Percentiles rank a stretch among this genome's conserved stretches.
Evolutionary conservation across 2,888 invertebrate species (phyloP).

Genomic region (Therioaphis trifolii): DNA sequence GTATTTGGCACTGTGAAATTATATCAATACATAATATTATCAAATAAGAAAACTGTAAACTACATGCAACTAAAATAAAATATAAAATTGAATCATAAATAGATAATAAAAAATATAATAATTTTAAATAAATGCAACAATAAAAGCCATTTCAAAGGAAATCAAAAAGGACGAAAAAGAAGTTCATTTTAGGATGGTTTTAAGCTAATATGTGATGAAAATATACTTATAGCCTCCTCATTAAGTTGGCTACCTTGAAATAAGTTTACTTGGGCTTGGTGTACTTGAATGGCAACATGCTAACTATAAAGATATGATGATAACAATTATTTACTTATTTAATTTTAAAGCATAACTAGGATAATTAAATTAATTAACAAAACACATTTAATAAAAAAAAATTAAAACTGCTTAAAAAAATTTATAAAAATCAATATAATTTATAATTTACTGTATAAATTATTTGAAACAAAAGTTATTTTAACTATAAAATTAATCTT

Average conservation of each 20-base stretch:
- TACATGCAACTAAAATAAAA: conserved; percentile 61
- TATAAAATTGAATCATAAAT: conserved; percentile 66
- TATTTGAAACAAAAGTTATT: too few relatives aligned
- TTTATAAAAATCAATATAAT: neutral
- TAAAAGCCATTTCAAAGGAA: conserved; percentile 55
- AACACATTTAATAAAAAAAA: neutral
- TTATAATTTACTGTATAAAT: neutral
- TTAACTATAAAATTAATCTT: too few relatives aligned
- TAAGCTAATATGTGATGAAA: conserved; percentile 24
- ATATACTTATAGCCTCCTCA: conserved; percentile 47
- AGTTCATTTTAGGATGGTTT: conserved; percentile 18
- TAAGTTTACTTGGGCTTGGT: conserved; percentile 47
- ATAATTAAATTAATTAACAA: conserved; percentile 2
- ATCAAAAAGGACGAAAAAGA: conserved; percentile 60
- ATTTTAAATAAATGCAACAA: conserved; percentile 63
- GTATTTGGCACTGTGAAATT: conserved; percentile 33
- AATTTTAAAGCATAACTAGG: conserved; percentile 44
- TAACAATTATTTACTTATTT: conserved; percentile 34
- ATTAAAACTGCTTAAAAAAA: neutral
- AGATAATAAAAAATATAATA: conserved; percentile 34
- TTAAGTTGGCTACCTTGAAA: conserved; percentile 33
- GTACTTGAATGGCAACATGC: conserved; percentile 46
- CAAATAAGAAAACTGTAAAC: conserved; percentile 46
- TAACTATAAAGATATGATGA: conserved; percentile 53
- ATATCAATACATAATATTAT: conserved; percentile 34